These are phyloP conservation scores for Hipposideros armiger DNA, from an alignment of 2,113 vertebrate species.

Conservation along the genomic window DNA sequence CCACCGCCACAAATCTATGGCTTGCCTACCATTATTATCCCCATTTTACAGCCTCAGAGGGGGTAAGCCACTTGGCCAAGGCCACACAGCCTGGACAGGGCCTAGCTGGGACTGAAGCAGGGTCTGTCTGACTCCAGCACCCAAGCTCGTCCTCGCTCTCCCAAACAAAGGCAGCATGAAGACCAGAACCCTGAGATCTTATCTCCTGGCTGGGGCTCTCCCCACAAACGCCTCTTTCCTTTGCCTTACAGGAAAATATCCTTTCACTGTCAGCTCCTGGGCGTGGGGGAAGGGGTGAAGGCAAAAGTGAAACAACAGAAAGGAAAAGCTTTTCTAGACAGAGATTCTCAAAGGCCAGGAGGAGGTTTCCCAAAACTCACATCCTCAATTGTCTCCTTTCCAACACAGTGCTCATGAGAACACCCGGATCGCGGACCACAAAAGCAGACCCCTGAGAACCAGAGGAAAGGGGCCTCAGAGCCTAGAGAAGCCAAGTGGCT, in stretches of 20 bases:
- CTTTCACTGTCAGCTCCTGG: not conserved
- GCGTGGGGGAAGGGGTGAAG: not conserved
- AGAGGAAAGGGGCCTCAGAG: not conserved
- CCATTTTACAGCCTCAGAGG: not conserved
- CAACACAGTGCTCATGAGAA: not conserved
- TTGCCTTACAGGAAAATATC: not conserved
- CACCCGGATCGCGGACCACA: not conserved
- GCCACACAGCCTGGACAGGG: not conserved
- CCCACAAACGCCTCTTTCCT: not conserved
- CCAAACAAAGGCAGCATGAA: not conserved
- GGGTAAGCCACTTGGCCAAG: not conserved
- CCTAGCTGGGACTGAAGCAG: not conserved
- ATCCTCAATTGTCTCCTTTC: not conserved
- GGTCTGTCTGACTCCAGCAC: not conserved
- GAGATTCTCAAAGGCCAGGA: not conserved
- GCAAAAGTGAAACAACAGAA: not conserved
- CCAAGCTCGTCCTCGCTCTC: not conserved
- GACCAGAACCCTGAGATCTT: not conserved
- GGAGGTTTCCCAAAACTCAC: not conserved
- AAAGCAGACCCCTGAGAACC: not conserved
- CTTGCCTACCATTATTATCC: accelerated
- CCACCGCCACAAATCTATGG: not conserved
- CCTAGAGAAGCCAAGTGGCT: not conserved
- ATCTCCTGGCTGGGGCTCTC: not conserved
- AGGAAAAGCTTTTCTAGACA: not conserved